Base-by-base conservation (phyloP, 2,113 vertebrate genomes). In the Strix uralensis region DNA sequence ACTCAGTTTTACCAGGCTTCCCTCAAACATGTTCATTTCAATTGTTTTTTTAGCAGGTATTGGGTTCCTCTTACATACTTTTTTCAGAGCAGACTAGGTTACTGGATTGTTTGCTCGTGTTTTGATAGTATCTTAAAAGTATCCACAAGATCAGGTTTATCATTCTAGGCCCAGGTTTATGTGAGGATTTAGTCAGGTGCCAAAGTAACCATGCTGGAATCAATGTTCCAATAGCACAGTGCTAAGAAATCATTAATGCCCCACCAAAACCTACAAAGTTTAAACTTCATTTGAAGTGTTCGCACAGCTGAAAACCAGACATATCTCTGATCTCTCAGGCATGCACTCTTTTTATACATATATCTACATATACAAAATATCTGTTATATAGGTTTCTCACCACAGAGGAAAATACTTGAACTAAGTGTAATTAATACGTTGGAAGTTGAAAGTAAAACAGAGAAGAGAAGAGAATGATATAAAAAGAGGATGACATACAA, bases 371-470 rank as follows among this genome's bases (percentile, higher is more conserved):
- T 22, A 75, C n/a, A 82, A 88, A 74, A 57, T 78, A 88, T 34
- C 40, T 80, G 34, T 88, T 83, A 86, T 17, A 63, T 49, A 51
- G 46, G n/a, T 85, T 95, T 95, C 84, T 95, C 58, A 77, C 84
- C 62, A 75, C 92, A 87, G 61, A 96, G 57, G 52, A 94, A 44
- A 49, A 74, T 44, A 65, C 19, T 81, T 69, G 20, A 82, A 80
- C n/a, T 87, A 81, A 90, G 89, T 89, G 71, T 90, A 94, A 84
- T 86, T 87, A 96, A 80, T 69, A n/a, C 4, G 7, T 13, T 94
- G 25, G 75, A 90, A 52, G 26, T 12, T 87, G 36, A 72, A 94
- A 79, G 49, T 58, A 42, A 74, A 57, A 62, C 15, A 79, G 22
- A 74, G 52, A n/a, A 73, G 22, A 74, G 52, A n/a, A 73, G 51